These are phyloP conservation scores for Gorsachius goisagi DNA, from an alignment of 2,113 vertebrate species.

Conservation along the genomic window DNA sequence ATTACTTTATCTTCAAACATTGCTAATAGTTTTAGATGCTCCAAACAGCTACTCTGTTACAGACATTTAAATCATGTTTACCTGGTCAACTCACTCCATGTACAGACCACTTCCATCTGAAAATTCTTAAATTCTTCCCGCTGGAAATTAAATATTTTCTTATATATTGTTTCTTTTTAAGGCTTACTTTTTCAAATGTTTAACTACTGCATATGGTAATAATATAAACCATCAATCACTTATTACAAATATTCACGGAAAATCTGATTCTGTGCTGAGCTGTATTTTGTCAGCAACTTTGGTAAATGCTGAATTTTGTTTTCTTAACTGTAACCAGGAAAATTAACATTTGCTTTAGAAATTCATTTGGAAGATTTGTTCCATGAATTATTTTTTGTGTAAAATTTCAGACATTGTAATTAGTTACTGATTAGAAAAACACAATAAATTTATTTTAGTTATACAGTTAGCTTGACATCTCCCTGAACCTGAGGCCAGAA, in stretches of 20 bases:
- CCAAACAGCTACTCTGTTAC: background rate
- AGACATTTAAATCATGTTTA: slow-evolving; percentile 5
- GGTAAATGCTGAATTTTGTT: slow-evolving; percentile 32
- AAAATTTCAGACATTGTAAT: background rate
- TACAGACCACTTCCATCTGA: background rate
- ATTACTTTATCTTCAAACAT: background rate
- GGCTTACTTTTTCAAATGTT: slow-evolving; percentile 34
- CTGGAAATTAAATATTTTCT: slow-evolving; percentile 52
- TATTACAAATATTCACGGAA: slow-evolving; percentile 25
- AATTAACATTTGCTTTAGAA: slow-evolving; percentile 10
- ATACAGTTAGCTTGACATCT: background rate
- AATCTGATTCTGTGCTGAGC: slow-evolving; percentile 12
- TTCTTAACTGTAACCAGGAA: slow-evolving; percentile 32
- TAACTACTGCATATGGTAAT: slow-evolving; percentile 17
- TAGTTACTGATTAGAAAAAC: background rate
- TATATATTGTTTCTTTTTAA: slow-evolving; percentile 39
- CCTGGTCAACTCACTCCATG: background rate
- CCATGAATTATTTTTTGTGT: background rate
- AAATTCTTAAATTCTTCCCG: slow-evolving; percentile 50
- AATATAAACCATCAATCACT: slow-evolving; percentile 41
- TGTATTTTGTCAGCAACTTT: slow-evolving; percentile 43
- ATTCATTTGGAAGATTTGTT: background rate
- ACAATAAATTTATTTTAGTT: background rate
- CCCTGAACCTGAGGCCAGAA: background rate
- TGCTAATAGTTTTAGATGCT: background rate